Conservation (phyloP, 2,888 invertebrate species). For the Drosophila testacea region DNA sequence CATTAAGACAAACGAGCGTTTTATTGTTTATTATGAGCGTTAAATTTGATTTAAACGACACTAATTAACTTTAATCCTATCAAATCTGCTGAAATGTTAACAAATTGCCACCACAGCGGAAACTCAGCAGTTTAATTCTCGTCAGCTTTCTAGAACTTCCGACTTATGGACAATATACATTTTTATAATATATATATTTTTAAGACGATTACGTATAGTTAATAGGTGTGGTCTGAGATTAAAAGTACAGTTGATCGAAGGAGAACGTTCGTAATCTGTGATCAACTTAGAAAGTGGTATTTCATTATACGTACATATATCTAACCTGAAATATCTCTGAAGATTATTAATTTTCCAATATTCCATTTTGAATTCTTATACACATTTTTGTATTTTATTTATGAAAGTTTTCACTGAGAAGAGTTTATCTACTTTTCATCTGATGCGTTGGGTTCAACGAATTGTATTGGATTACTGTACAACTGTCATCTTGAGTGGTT, state of each 20-base stretch:
- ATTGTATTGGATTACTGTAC: slow-evolving; percentile 6
- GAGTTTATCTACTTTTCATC: not conserved
- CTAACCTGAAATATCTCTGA: not conserved
- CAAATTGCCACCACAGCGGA: slow-evolving; percentile 44
- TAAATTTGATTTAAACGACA: slow-evolving; percentile 71
- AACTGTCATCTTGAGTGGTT: slow-evolving; percentile 20
- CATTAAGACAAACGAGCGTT: slow-evolving; percentile 66
- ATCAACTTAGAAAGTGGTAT: not conserved
- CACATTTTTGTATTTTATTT: too few species aligned
- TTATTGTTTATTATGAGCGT: slow-evolving; percentile 64
- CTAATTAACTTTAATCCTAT: slow-evolving; percentile 68
- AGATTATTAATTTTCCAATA: too few species aligned
- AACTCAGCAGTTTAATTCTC: slow-evolving; percentile 18
- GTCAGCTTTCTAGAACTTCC: slow-evolving; percentile 38
- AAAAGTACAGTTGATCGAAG: not conserved
- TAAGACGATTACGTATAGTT: slow-evolving; percentile 31
- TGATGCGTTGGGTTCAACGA: not conserved
- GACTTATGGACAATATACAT: slow-evolving; percentile 17
- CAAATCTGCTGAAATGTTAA: slow-evolving; percentile 52
- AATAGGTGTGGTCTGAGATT: slow-evolving; percentile 1
- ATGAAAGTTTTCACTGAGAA: too few species aligned
- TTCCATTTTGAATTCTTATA: too few species aligned
- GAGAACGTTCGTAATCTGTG: not conserved
- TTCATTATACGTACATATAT: too few species aligned
- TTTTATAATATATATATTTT: not conserved